phyloP scores from a whole-genome alignment of 1,140 invertebrate genomes.

The Hormaphis cornu region DNA sequence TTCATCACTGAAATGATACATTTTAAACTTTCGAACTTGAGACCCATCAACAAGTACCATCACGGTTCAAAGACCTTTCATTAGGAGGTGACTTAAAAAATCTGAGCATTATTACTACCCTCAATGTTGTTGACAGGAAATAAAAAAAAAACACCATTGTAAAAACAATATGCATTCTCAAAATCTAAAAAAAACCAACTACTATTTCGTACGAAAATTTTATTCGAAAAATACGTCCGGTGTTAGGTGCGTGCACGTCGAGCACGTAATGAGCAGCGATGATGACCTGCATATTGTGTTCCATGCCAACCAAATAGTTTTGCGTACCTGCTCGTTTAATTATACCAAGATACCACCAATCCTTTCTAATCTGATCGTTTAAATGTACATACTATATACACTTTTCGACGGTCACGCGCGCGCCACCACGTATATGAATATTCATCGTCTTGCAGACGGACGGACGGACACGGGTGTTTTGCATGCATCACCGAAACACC shows the following conservation, averaged over 20 bases:
- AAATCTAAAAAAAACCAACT: background rate
- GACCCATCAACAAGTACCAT: too few species aligned
- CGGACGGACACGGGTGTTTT: conserved; percentile 4
- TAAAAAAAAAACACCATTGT: too few species aligned
- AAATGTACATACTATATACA: background rate
- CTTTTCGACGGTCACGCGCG: conserved; percentile 8
- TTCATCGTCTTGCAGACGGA: background rate
- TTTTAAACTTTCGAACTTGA: too few species aligned
- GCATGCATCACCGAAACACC: conserved; percentile 12
- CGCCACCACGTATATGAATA: background rate
- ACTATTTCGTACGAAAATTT: background rate
- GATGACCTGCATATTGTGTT: background rate
- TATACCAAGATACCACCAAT: conserved; percentile 2
- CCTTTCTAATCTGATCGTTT: conserved; percentile 27
- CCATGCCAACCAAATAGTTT: conserved; percentile 19
- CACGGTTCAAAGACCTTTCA: too few species aligned
- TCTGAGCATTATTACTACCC: too few species aligned
- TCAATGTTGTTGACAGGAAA: too few species aligned
- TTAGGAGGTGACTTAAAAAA: too few species aligned
- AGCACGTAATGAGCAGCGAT: background rate
- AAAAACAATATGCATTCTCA: too few species aligned
- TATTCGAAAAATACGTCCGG: background rate
- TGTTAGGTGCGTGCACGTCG: background rate
- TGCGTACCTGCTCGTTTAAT: conserved; percentile 22
- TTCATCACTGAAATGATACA: too few species aligned